phyloP scores from a whole-genome alignment of 1,140 invertebrate species.

The Orussus abietinus region DNA sequence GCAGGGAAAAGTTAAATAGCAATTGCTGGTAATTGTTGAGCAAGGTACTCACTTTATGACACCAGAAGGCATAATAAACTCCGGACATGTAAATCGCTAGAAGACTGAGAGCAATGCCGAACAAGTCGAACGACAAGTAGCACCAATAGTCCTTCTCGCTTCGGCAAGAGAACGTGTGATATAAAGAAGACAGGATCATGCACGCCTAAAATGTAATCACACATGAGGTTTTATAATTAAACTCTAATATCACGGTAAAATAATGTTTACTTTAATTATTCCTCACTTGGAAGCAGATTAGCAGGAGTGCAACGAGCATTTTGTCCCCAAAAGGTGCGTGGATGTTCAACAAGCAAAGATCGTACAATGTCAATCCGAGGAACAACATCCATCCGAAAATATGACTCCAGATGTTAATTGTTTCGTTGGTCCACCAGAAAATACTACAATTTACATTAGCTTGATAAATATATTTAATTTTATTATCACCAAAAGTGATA shows the following conservation, averaged over 20 bases:
- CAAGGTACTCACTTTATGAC: slow-evolving; percentile 78
- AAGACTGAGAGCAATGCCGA: slow-evolving; percentile 88
- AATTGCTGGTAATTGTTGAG: too few species aligned
- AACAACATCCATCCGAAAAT: slow-evolving; percentile 89
- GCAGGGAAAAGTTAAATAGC: too few species aligned
- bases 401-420: slow-evolving; percentile 96
- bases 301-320: slow-evolving; percentile 74
- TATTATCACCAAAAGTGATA: too few species aligned
- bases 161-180: slow-evolving; percentile 91
- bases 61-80: slow-evolving; percentile 96
- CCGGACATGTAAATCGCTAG: slow-evolving; percentile 93
- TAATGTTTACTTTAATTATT: slow-evolving; percentile 7
- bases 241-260: neutral
- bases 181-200: slow-evolving; percentile 88
- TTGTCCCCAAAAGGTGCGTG: slow-evolving; percentile 77
- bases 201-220: slow-evolving; percentile 67
- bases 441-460: slow-evolving; percentile 53
- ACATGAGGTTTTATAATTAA: slow-evolving; percentile 7
- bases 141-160: slow-evolving; percentile 82
- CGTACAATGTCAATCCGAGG: slow-evolving; percentile 77
- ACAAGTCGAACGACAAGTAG: slow-evolving; percentile 87
- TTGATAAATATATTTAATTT: slow-evolving; percentile 2
- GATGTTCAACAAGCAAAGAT: slow-evolving; percentile 73
- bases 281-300: slow-evolving; percentile 82
- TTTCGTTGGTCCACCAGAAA: slow-evolving; percentile 97